These are phyloP conservation scores for Apteryx mantelli DNA, from an alignment of 2,113 vertebrate species.

Conservation along the genomic window DNA sequence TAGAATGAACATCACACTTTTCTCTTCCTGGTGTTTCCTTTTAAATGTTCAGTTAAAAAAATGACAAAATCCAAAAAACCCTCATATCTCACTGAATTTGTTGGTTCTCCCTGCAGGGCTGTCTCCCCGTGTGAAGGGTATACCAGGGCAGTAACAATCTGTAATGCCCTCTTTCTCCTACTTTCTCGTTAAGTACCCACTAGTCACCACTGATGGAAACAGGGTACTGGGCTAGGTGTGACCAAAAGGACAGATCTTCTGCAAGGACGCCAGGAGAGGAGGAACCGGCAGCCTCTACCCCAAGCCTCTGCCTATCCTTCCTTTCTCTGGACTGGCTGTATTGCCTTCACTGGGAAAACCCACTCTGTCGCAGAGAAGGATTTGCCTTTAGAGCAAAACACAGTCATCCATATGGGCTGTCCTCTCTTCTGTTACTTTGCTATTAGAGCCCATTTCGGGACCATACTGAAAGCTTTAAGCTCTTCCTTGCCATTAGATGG, in stretches of 20 bases:
- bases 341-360: background rate
- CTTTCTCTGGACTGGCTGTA: background rate
- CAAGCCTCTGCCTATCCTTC: background rate
- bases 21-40: background rate
- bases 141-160: background rate
- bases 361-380: background rate
- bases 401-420: background rate
- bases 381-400: background rate
- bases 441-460: background rate
- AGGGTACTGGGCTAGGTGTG: background rate
- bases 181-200: background rate
- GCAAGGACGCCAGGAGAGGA: background rate
- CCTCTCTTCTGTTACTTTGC: background rate
- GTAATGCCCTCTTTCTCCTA: background rate
- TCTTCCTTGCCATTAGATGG: conserved; percentile 46
- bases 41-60: background rate
- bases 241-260: background rate
- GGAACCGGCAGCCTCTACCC: background rate
- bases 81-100: background rate
- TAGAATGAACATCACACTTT: background rate
- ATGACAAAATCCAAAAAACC: background rate
- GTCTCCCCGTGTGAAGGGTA: background rate
- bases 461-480: background rate
- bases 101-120: background rate
- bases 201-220: background rate